phyloP scores from a whole-genome alignment of 2,888 invertebrate genomes.

The Macroteleia sp. region DNA sequence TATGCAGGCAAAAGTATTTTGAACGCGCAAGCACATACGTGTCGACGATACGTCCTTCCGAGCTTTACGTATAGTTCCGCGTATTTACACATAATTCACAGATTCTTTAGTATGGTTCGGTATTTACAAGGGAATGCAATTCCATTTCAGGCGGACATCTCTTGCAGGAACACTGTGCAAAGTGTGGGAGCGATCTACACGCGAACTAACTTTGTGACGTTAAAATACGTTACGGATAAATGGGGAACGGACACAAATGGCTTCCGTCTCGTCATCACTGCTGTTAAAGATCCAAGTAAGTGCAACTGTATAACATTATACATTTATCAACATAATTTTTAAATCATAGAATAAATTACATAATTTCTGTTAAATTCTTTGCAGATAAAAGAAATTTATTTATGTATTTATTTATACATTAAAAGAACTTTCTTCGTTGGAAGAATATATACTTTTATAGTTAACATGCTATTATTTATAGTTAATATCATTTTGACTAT shows the following conservation, averaged over 20 bases:
- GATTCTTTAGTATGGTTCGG: conserved; percentile 47
- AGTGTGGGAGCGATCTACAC: conserved; percentile 95
- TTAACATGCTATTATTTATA: no score
- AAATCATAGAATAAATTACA: no score
- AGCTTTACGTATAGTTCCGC: neutral
- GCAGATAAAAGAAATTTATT: no score
- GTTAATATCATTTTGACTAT: no score
- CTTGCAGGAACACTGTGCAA: conserved; percentile 95
- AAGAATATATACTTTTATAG: no score
- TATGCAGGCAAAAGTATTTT: conserved; percentile 34
- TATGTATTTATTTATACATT: no score
- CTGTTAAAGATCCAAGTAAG: conserved; percentile 97
- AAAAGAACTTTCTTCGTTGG: no score
- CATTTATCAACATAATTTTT: no score
- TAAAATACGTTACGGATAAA: conserved; percentile 96
- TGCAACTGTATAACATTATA: conserved; percentile 78
- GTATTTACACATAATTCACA: conserved; percentile 50
- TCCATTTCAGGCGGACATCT: conserved; percentile 91
- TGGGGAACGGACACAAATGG: conserved; percentile 97
- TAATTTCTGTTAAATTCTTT: no score
- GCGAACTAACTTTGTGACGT: conserved; percentile 95
- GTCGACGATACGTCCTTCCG: no score
- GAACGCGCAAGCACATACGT: conserved; percentile 16
- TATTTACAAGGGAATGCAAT: conserved; percentile 63
- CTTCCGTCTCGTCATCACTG: conserved; percentile 96